Conservation (phyloP, 2,888 invertebrate genomes). For the Sphinx pinastri region DNA sequence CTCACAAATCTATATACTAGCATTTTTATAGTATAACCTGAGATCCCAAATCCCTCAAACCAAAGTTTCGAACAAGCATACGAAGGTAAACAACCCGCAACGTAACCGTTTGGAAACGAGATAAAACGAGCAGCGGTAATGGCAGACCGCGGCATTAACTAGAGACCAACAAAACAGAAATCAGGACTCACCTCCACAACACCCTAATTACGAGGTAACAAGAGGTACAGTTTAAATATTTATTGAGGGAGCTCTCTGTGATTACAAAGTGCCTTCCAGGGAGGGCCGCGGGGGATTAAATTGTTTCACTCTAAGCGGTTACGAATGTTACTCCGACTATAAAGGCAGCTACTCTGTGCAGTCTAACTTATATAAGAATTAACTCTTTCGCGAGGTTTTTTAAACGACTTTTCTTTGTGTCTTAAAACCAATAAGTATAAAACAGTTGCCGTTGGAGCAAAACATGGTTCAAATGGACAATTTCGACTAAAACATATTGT, state of each 20-base stretch:
- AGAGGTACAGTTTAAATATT: conserved; percentile 44
- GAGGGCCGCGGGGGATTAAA: conserved; percentile 11
- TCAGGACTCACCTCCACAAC: conserved; percentile 4
- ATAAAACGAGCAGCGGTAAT: conserved; percentile 19
- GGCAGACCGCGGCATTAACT: conserved; percentile 3
- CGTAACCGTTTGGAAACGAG: conserved; percentile 9
- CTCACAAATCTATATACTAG: too few relatives aligned
- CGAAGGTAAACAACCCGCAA: background rate
- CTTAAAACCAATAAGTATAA: too few relatives aligned
- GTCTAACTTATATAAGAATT: too few relatives aligned
- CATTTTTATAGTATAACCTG: background rate
- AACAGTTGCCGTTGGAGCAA: too few relatives aligned
- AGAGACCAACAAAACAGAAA: conserved; percentile 16
- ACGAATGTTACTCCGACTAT: background rate
- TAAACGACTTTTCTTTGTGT: too few relatives aligned
- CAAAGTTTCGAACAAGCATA: too few relatives aligned
- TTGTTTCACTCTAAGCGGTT: conserved; percentile 4
- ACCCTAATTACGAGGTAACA: conserved; percentile 33
- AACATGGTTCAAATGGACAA: too few relatives aligned
- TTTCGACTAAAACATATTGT: too few relatives aligned
- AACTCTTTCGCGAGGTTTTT: too few relatives aligned
- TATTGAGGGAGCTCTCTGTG: conserved; percentile 34
- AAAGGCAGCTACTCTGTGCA: too few relatives aligned
- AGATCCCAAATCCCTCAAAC: background rate
- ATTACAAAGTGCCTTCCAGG: conserved; percentile 23